Base-by-base conservation (phyloP, 2,113 vertebrate genomes). In the Fulmarus glacialis region DNA sequence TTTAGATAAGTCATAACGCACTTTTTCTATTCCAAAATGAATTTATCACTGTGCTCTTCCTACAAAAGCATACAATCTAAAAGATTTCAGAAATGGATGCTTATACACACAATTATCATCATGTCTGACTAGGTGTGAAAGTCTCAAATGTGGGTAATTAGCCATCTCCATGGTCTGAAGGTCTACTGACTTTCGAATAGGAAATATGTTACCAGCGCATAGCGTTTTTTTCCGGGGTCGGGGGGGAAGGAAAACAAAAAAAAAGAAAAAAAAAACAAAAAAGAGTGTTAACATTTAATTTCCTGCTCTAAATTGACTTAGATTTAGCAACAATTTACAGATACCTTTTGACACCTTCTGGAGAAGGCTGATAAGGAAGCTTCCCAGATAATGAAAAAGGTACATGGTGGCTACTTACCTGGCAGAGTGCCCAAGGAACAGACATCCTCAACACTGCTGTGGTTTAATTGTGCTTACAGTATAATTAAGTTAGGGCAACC, bases 361-460 rank as follows among this genome's bases (percentile, higher is more conserved):
- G 21, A 77, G 45, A 75, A 72, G n/a, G 9, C 26, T 78, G 52
- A 50, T 87, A 85, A 79, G 15, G 38, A 91, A 74, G 12, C 19
- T 82, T 58, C 21, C 21, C 64, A 85, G 30, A 56, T 15, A 79
- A 82, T 27, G 34, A 79, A 60, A 82, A 91, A 66, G n/a, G 9
- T 32, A 3, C 21, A 4, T 8, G 23, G 75, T 66, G 58, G 67
- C 90, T 83, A 34, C 10, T 73, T 20, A 50, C 21, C 58, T 80
- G 92, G 86, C 72, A 81, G 72, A 89, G n/a, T 32, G 56, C 67
- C 67, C 67, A 50, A 80, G 32, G 32, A 90, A 67, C 59, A 86
- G 32, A 38, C 32, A 53, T 27, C 21, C 38, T 94, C 36, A 94
- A 11, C 26, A 34, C 6, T 27, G 45, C 15, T 43, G 43, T 20